These are phyloP conservation scores for Aphyosemion australe DNA, from an alignment of 2,113 vertebrate species.

Conservation along the genomic window DNA sequence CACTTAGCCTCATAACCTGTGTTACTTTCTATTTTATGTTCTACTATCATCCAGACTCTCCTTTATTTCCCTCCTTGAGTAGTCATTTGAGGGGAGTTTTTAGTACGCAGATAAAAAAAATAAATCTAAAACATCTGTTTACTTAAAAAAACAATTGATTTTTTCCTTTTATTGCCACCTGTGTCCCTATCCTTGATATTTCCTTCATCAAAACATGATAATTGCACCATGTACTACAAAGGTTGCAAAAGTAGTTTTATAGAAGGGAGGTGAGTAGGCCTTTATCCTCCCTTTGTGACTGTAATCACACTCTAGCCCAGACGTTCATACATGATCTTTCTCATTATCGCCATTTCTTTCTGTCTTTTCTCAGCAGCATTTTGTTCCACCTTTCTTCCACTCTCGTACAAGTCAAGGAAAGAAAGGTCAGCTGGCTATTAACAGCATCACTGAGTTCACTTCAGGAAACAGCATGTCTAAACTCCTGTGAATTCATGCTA, in stretches of 20 bases:
- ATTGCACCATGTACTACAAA: neutral
- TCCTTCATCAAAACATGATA: neutral
- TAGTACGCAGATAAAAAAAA: too few relatives aligned
- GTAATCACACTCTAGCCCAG: too few relatives aligned
- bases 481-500: neutral
- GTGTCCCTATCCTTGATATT: neutral
- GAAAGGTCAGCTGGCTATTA: conserved; percentile 67
- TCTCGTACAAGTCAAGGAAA: conserved; percentile 23
- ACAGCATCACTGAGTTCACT: conserved; percentile 40
- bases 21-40: too few relatives aligned
- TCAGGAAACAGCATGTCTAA: conserved; percentile 31
- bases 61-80: too few relatives aligned
- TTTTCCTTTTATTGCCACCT: neutral
- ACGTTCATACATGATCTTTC: neutral
- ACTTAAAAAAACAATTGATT: neutral
- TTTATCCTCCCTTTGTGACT: neutral
- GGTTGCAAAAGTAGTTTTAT: neutral
- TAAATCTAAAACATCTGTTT: too few relatives aligned
- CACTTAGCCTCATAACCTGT: too few relatives aligned
- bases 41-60: too few relatives aligned
- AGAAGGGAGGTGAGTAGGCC: neutral
- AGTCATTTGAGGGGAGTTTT: too few relatives aligned
- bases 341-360: neutral
- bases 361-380: conserved; percentile 15
- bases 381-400: conserved; percentile 2